Conservation (phyloP, 2,797 vertebrate species). For the Spea hammondii region DNA sequence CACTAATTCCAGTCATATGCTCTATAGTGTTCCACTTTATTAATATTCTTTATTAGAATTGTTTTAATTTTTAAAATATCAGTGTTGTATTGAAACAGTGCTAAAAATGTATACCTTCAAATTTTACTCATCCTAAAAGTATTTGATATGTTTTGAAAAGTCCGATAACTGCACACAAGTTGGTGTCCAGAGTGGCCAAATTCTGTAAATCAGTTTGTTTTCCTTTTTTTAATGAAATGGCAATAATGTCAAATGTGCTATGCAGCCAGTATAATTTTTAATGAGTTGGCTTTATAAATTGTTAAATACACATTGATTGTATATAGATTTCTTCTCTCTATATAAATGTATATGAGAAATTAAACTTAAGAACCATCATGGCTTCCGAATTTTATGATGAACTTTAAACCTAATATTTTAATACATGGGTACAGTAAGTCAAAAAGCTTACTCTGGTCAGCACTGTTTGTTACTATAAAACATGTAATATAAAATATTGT, state of each 20-base stretch:
- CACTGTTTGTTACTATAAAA: too few relatives aligned
- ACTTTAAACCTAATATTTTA: too few relatives aligned
- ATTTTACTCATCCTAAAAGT: slow-evolving; percentile 57
- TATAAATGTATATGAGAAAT: slow-evolving; percentile 79
- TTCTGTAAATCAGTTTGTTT: slow-evolving; percentile 70
- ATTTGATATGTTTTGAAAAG: slow-evolving; percentile 66
- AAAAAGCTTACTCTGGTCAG: too few relatives aligned
- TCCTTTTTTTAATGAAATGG: slow-evolving; percentile 76
- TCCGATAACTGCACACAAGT: slow-evolving; percentile 51
- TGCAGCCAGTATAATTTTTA: slow-evolving; percentile 95
- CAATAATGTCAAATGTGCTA: slow-evolving; percentile 96
- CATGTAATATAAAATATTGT: too few relatives aligned
- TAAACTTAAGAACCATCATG: slow-evolving; percentile 92
- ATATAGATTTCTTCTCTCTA: slow-evolving; percentile 85
- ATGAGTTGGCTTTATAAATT: slow-evolving; percentile 80
- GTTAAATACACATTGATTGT: slow-evolving; percentile 90
- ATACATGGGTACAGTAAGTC: too few relatives aligned
- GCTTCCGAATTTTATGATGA: slow-evolving; percentile 68
- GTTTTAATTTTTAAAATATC: slow-evolving; percentile 62
- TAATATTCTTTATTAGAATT: slow-evolving; percentile 61
- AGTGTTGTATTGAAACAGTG: slow-evolving; percentile 65
- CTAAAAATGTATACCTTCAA: slow-evolving; percentile 53
- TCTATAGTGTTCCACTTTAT: slow-evolving; percentile 67
- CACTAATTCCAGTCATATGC: slow-evolving; percentile 68
- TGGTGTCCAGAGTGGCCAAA: slow-evolving; percentile 64